A percentile compares a stretch with the other conserved stretches of the same genome.
Conservation (phyloP, 1,140 invertebrate genomes). For the Drosophila seguyi region DNA sequence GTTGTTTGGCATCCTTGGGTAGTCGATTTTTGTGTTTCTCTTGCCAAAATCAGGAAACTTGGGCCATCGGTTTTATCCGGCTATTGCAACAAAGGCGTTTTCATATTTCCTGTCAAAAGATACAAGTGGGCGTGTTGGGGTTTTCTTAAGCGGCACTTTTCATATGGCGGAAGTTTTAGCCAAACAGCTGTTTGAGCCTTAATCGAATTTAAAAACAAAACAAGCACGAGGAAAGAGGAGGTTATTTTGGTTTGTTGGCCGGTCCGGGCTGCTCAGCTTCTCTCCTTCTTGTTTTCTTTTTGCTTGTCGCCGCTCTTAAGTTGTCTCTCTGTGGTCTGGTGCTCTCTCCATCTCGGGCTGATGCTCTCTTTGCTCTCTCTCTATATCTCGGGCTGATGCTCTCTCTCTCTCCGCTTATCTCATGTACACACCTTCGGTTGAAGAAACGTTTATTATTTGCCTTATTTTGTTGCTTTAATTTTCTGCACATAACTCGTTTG, state of each 20-base stretch:
- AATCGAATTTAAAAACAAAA: slow-evolving; percentile 16
- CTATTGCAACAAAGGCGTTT: slow-evolving; percentile 4
- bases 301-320: slow-evolving; percentile 2
- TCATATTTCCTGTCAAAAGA: slow-evolving; percentile 1
- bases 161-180: slow-evolving; percentile 40
- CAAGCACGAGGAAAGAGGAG: not conserved
- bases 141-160: slow-evolving; percentile 16
- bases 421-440: slow-evolving; percentile 50
- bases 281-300: not conserved
- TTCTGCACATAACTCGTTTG: slow-evolving; percentile 50
- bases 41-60: not conserved
- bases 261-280: slow-evolving; percentile 20
- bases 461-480: slow-evolving; percentile 24
- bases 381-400: slow-evolving; percentile 1
- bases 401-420: slow-evolving; percentile 31
- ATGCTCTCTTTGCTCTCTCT: slow-evolving; percentile 7
- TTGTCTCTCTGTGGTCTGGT: slow-evolving; percentile 3
- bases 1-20: not conserved
- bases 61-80: not conserved
- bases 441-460: slow-evolving; percentile 30
- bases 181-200: slow-evolving; percentile 33
- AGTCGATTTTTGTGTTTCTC: not conserved
- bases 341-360: slow-evolving; percentile 7
- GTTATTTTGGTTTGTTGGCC: slow-evolving; percentile 44
- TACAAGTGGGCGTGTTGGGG: too few species aligned